These are phyloP conservation scores for Takifugu ocellatus DNA, from an alignment of 2,797 vertebrate species.

Conservation along the genomic window DNA sequence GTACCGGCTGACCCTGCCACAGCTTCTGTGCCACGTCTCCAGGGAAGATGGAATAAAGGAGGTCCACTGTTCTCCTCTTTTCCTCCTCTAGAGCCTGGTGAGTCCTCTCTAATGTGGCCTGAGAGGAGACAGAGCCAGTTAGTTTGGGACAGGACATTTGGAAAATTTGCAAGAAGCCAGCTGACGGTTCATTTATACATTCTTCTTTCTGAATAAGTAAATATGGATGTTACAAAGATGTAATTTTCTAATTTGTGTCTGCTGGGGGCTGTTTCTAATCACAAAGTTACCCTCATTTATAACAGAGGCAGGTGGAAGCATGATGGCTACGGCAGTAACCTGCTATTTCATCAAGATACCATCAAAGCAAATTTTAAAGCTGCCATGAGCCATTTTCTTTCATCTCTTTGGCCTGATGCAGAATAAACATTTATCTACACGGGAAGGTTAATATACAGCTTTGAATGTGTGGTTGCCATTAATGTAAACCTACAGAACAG, in stretches of 20 bases:
- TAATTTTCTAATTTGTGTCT: conserved; percentile 20
- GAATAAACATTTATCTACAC: conserved; percentile 9
- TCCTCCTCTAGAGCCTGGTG: conserved; percentile 96
- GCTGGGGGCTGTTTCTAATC: conserved; percentile 1
- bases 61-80: conserved; percentile 95
- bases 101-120: conserved; percentile 91
- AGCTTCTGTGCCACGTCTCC: conserved; percentile 94
- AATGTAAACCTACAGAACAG: no score
- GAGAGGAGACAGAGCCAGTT: background rate
- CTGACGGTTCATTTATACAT: conserved; percentile 23
- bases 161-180: conserved; percentile 42
- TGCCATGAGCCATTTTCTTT: conserved; percentile 25
- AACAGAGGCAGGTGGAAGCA: conserved; percentile 36
- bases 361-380: no score
- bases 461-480: conserved; percentile 8
- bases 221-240: conserved; percentile 13
- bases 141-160: conserved; percentile 15
- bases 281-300: conserved; percentile 38
- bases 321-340: conserved; percentile 27
- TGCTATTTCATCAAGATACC: conserved; percentile 18
- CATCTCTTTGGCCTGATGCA: conserved; percentile 17
- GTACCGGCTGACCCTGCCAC: conserved; percentile 94
- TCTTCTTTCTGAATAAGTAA: conserved; percentile 19
- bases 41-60: conserved; percentile 97
- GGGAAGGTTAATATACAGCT: conserved; percentile 3